Base-by-base conservation (phyloP, 2,888 invertebrate species). In the Zhuqinia jingwanae region DNA sequence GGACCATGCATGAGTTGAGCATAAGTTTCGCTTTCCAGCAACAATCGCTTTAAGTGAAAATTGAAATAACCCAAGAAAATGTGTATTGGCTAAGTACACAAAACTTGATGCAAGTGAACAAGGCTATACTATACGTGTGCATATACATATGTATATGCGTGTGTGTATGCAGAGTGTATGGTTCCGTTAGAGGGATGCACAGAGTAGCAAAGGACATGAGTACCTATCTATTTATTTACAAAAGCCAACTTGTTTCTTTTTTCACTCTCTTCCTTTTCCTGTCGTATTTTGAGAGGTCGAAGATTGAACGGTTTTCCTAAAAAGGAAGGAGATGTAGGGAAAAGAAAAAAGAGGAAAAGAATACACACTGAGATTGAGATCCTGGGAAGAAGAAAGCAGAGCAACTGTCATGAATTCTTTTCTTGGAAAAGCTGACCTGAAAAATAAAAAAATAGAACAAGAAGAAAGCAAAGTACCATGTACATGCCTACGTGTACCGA, bases 11-110 rank as follows among this genome's bases (percentile, higher is more conserved):
- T 20, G 20, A n/a, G n/a, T n/a, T n/a, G n/a, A n/a, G n/a, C n/a
- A n/a, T n/a, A 42, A 42, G 42, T 65, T 65, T 65, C 63, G 60
- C 11, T 25, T 8, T 47, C 50, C 22, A 17, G 25, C 17, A 81
- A 81, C 81, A 81, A 81, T 81, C 73, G 73, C 73, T 81, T 81
- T 73, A 81, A 81, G 81, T 81, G 73, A 81, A 81, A 81, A 81
- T 81, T 81, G 81, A 81, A 81, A 81, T 81, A 81, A 81, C 73
- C 81, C 70, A 47, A 22, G 17, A 17, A 20, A 60, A 58, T n/a
- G n/a, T n/a, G n/a, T n/a, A n/a, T n/a, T n/a, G n/a, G n/a, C n/a
- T n/a, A n/a, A n/a, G n/a, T n/a, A n/a, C n/a, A n/a, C n/a, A n/a
- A n/a, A n/a, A n/a, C n/a, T n/a, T n/a, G n/a, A n/a, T n/a, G n/a